A percentile compares a stretch with the other conserved stretches of the same genome.
These are phyloP conservation scores for Eunapius fragilis DNA, from an alignment of 37 sponge, comb jelly and placozoan genomes.

Conservation along the genomic window DNA sequence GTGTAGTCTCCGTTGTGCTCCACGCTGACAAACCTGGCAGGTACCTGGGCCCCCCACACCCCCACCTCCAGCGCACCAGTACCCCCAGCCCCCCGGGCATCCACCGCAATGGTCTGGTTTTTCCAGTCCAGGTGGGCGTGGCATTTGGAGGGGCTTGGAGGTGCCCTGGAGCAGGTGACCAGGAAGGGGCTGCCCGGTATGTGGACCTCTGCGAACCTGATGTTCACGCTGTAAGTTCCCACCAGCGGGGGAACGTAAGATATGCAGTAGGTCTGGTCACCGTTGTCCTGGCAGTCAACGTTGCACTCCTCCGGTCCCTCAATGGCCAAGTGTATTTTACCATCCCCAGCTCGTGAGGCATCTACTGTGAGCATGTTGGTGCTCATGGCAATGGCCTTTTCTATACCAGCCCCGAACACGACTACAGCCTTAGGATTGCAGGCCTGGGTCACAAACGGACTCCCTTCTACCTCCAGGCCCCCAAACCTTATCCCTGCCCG, in stretches of 20 bases:
- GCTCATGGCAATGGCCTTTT: constrained; percentile 52
- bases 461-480: constrained; percentile 61
- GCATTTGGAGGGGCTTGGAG: constrained; percentile 86
- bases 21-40: constrained; percentile 81
- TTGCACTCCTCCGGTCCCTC: constrained; percentile 57
- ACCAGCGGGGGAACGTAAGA: constrained; percentile 60
- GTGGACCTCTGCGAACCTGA: constrained; percentile 75
- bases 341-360: constrained; percentile 78
- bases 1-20: constrained; percentile 92
- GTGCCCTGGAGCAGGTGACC: constrained; percentile 60
- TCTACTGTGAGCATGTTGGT: constrained; percentile 70
- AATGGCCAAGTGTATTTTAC: constrained; percentile 58
- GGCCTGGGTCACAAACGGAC: constrained; percentile 75
- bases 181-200: constrained; percentile 81
- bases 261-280: constrained; percentile 29
- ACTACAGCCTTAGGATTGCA: constrained; percentile 68
- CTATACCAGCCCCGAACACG: constrained; percentile 71
- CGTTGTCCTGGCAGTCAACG: constrained; percentile 29
- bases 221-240: constrained; percentile 73
- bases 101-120: constrained; percentile 71
- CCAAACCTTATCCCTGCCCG: constrained; percentile 69
- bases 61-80: constrained; percentile 89
- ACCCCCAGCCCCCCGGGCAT: constrained; percentile 84
- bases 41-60: constrained; percentile 73
- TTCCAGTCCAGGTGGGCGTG: constrained; percentile 41